A percentile compares a stretch with the other conserved stretches of the same genome.
These are phyloP conservation scores for Meloidogyne hapla DNA, from an alignment of 1,140 invertebrate species.

Conservation along the genomic window DNA sequence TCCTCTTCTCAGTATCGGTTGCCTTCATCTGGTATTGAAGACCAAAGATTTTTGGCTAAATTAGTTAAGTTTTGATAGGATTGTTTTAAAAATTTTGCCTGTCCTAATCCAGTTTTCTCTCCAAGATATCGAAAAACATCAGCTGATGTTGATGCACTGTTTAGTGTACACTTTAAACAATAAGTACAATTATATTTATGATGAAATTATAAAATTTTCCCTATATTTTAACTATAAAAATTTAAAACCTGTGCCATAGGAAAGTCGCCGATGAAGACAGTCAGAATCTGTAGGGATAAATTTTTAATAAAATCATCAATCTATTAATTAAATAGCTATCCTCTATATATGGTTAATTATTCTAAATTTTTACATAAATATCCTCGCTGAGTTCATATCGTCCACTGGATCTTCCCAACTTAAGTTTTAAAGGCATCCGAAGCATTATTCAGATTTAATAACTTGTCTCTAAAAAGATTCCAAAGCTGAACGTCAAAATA, in stretches of 20 bases:
- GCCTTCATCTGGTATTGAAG: slow-evolving; percentile 57
- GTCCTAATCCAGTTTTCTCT: slow-evolving; percentile 52
- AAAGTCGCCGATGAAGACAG: slow-evolving; percentile 49
- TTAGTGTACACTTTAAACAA: slow-evolving; percentile 44
- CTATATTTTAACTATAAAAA: neutral
- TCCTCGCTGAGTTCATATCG: slow-evolving; percentile 58
- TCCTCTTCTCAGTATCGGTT: slow-evolving; percentile 51
- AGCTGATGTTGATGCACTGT: slow-evolving; percentile 47
- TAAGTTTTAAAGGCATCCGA: slow-evolving; percentile 56
- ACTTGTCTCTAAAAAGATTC: neutral
- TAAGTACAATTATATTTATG: too few species aligned
- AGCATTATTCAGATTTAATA: slow-evolving; percentile 30
- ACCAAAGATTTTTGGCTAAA: slow-evolving; percentile 52
- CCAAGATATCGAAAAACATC: slow-evolving; percentile 52
- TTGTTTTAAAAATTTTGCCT: slow-evolving; percentile 35
- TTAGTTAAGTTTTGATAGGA: slow-evolving; percentile 13
- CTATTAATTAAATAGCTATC: too few species aligned
- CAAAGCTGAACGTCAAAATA: neutral
- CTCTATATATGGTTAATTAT: too few species aligned
- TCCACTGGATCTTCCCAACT: slow-evolving; percentile 53
- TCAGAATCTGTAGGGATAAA: slow-evolving; percentile 50
- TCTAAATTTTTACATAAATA: slow-evolving; percentile 33
- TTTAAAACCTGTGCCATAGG: slow-evolving; percentile 42
- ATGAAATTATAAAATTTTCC: too few species aligned
- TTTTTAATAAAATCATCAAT: too few species aligned